These are phyloP conservation scores for Byasa hedistus DNA, from an alignment of 2,888 invertebrate genomes.

Conservation along the genomic window DNA sequence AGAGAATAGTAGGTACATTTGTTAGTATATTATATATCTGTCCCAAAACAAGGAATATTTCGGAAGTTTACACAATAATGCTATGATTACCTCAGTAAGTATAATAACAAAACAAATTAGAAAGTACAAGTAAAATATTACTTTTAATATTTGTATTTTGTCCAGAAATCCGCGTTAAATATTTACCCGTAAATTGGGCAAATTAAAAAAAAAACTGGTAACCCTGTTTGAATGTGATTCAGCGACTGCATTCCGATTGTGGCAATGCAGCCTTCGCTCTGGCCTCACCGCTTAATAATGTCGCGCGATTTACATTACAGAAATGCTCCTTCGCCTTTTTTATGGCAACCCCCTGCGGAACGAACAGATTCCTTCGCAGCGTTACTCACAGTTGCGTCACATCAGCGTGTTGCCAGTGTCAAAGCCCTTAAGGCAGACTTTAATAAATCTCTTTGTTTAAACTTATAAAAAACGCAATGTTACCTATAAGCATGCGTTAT, in stretches of 20 bases:
- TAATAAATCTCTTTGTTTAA: too few relatives aligned
- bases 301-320: conserved; percentile 30
- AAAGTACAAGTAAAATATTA: too few relatives aligned
- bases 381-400: conserved; percentile 27
- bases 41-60: too few relatives aligned
- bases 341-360: conserved; percentile 29
- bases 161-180: background rate
- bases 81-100: too few relatives aligned
- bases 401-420: conserved; percentile 12
- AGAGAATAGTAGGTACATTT: too few relatives aligned
- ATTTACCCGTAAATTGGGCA: conserved; percentile 3
- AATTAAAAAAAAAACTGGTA: conserved; percentile 10
- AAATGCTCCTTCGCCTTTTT: conserved; percentile 25
- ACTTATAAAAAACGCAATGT: too few relatives aligned
- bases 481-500: too few relatives aligned
- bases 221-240: conserved; percentile 29
- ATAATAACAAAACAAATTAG: too few relatives aligned
- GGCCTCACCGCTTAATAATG: conserved; percentile 30
- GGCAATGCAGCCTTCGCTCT: conserved; percentile 28
- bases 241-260: conserved; percentile 30
- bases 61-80: too few relatives aligned
- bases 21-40: too few relatives aligned
- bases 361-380: conserved; percentile 11
- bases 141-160: too few relatives aligned
- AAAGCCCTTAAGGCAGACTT: background rate